A percentile compares a stretch with the other conserved stretches of the same genome.
Conservation (phyloP, 1,140 invertebrate genomes). For the Bombus breviceps region DNA sequence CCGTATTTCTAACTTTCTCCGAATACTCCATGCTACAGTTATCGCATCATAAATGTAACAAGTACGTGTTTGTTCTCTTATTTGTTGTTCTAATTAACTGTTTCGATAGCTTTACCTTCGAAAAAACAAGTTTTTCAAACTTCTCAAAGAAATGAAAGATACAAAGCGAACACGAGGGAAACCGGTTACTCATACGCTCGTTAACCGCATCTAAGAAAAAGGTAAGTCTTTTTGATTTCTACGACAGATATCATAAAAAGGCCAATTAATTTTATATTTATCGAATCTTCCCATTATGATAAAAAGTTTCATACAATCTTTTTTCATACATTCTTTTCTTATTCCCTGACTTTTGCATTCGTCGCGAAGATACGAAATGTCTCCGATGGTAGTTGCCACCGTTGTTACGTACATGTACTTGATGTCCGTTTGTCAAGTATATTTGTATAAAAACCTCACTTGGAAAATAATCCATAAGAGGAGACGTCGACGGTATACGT, state of each 20-base stretch:
- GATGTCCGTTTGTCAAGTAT: constrained; percentile 21
- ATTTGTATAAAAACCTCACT: constrained; percentile 32
- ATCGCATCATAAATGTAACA: background rate
- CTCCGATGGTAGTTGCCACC: background rate
- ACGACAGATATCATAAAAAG: constrained; percentile 1
- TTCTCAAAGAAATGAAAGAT: constrained; percentile 28
- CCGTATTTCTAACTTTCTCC: background rate
- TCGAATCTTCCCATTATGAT: background rate
- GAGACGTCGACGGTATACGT: constrained; percentile 28
- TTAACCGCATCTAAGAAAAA: constrained; percentile 15
- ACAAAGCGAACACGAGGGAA: constrained; percentile 2
- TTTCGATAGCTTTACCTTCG: too few species aligned
- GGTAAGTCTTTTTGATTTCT: constrained; percentile 7
- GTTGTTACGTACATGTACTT: background rate
- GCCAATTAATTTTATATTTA: background rate
- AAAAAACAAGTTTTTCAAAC: constrained; percentile 13
- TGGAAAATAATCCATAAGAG: constrained; percentile 57
- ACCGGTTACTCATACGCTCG: constrained; percentile 16
- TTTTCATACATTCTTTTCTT: background rate
- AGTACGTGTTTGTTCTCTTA: too few species aligned
- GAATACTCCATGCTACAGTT: background rate
- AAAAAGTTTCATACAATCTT: background rate
- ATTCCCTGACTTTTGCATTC: background rate
- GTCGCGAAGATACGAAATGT: too few species aligned
- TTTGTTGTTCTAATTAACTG: too few species aligned